Conservation (phyloP, 2,888 invertebrate genomes). For the Cotesia congregata region DNA sequence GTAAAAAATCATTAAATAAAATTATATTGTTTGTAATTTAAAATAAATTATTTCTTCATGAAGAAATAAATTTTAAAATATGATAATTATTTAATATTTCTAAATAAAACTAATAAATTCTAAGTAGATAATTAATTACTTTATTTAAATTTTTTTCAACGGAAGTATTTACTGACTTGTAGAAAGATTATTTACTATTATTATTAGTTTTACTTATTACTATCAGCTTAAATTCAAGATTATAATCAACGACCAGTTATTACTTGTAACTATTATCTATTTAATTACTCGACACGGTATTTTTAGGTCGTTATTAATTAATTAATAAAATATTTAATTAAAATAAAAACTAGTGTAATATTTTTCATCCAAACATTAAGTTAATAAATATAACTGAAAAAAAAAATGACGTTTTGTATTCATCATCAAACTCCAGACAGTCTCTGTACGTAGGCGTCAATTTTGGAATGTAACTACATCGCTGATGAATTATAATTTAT, state of each 20-base stretch:
- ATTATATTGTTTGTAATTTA: background rate
- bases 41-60: too few species aligned
- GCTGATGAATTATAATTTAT: slow-evolving; percentile 11
- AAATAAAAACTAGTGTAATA: too few species aligned
- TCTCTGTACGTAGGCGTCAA: slow-evolving; percentile 40
- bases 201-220: background rate
- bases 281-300: background rate
- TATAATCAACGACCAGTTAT: background rate
- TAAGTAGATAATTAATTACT: background rate
- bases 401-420: slow-evolving; percentile 42
- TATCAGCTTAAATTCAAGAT: background rate
- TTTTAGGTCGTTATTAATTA: too few species aligned
- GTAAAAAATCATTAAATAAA: background rate
- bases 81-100: too few species aligned
- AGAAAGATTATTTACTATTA: background rate
- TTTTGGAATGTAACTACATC: slow-evolving; percentile 39
- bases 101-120: too few species aligned
- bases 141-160: background rate
- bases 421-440: slow-evolving; percentile 29
- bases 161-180: background rate
- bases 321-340: too few species aligned
- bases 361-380: too few species aligned
- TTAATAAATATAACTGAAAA: background rate
- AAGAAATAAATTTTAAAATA: too few species aligned
- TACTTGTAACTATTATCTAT: background rate